phyloP scores from a whole-genome alignment of 2,113 vertebrate genomes.

The rat (Rattus norvegicus) region GRCr8 NC_086026.1:39006501-39007000 shows the following conservation, averaged over 20 bases:
- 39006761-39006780: neutral
- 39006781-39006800: neutral
- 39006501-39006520: too few species aligned
- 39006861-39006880: too few species aligned
- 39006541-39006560: neutral
- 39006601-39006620: neutral
- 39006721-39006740: neutral
- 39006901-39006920: too few species aligned
- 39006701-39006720: neutral
- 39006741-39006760: neutral
- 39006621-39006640: neutral
- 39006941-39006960: neutral
- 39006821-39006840: neutral
- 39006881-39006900: neutral
- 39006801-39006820: neutral
- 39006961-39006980: neutral
- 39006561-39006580: neutral
- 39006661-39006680: neutral
- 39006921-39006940: rapidly evolving
- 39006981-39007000: neutral
- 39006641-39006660: neutral
- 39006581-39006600: neutral
- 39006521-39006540: neutral
- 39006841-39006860: neutral
- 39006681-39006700: neutral